phyloP scores from a whole-genome alignment of 1,140 invertebrate genomes.

The Cepaea nemoralis region DNA sequence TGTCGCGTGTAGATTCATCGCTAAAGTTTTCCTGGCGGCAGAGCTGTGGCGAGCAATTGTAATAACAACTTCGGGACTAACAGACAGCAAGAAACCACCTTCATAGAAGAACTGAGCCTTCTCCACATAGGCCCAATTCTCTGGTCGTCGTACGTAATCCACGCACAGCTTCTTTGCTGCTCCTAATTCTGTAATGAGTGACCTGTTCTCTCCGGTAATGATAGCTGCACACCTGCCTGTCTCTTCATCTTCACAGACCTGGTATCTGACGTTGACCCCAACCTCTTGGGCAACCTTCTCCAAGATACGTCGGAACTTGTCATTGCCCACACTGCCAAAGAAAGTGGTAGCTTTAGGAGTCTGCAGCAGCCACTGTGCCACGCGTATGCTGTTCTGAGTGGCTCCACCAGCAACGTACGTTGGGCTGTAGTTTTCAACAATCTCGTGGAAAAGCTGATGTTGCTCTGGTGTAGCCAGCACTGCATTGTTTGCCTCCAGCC shows the following conservation, averaged over 20 bases:
- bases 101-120: conserved; percentile 89
- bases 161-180: conserved; percentile 92
- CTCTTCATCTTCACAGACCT: conserved; percentile 75
- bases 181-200: conserved; percentile 93
- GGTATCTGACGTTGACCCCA: conserved; percentile 89
- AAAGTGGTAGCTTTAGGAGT: conserved; percentile 84
- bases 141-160: conserved; percentile 83
- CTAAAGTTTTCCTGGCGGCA: conserved; percentile 82
- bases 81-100: conserved; percentile 96
- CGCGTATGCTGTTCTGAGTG: conserved; percentile 92
- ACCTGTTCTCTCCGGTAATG: conserved; percentile 81
- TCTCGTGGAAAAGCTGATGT: conserved; percentile 59
- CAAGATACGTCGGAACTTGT: conserved; percentile 90
- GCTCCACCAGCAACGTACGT: conserved; percentile 96
- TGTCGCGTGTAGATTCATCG: conserved; percentile 96
- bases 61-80: conserved; percentile 88
- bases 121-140: conserved; percentile 84
- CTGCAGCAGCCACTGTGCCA: conserved; percentile 92
- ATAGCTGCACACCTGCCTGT: conserved; percentile 84
- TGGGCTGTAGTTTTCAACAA: conserved; percentile 75
- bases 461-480: conserved; percentile 93
- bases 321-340: conserved; percentile 94
- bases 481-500: conserved; percentile 90
- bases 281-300: conserved; percentile 84
- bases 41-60: conserved; percentile 83